A percentile compares a stretch with the other conserved stretches of the same genome.
Evolutionary conservation across 2,888 invertebrate genomes (phyloP).

Genomic region (Smittia sp.): DNA sequence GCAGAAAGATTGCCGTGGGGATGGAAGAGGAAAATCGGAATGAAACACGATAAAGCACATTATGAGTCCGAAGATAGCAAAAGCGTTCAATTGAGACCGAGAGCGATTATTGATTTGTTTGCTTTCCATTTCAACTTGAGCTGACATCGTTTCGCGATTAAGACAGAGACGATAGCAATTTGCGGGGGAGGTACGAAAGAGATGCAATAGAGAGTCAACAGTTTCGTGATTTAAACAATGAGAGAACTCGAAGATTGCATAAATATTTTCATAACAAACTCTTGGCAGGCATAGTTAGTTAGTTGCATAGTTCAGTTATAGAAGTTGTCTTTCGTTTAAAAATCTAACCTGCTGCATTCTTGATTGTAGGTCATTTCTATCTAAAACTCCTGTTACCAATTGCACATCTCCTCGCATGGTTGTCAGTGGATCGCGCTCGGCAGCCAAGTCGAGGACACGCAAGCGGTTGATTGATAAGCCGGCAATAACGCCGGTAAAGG

Average conservation of each 20-base stretch:
- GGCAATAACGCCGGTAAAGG: conserved; percentile 84
- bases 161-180: not conserved
- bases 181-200: too few relatives aligned
- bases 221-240: not conserved
- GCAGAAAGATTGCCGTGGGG: too few relatives aligned
- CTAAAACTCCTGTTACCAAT: conserved; percentile 69
- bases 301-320: not conserved
- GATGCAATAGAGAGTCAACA: not conserved
- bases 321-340: conserved; percentile 39
- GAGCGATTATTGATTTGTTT: conserved; percentile 10
- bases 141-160: too few relatives aligned
- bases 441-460: conserved; percentile 78
- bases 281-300: not conserved
- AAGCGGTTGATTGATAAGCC: conserved; percentile 87
- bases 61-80: too few relatives aligned
- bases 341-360: conserved; percentile 79
- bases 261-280: not conserved
- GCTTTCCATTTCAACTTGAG: not conserved
- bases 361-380: conserved; percentile 69
- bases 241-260: not conserved
- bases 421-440: conserved; percentile 75
- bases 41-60: too few relatives aligned
- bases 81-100: not conserved
- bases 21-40: too few relatives aligned
- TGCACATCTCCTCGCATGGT: conserved; percentile 81